Evolutionary conservation across 2,888 invertebrate species (phyloP), one percentile per base, ranked within the genome.

Genomic region (Entomobrya proxima): DNA sequence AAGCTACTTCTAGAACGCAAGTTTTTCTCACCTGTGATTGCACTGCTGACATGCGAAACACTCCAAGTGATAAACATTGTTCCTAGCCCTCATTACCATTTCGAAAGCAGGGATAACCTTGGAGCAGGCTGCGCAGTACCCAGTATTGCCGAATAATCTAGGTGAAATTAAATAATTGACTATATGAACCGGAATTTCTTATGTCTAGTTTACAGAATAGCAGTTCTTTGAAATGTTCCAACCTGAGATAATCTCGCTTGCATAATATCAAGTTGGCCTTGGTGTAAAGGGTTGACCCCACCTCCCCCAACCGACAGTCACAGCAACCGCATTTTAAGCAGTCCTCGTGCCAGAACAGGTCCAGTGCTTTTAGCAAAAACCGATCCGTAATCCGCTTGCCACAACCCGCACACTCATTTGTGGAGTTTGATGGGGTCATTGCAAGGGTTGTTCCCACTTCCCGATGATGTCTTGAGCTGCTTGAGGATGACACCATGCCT

Each of bases 11-110:
- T n/a, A 32, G 15, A 61, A 15, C n/a, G 7, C 40, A 47, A 47
- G n/a, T 47, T n/a, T 15, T 47, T 47, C 27, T 9, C 15, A 76
- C 76, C 76, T 55, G 58, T 98, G 98, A 92, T 97, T 98, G 93
- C 98, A 99, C 92, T 98, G 98, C 92, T 98, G 98, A 92, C 98
- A 98, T 77, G 98, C 98, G 92, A 98, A 98, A 93, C 98, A 98
- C 93, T 98, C 98, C 91, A 98, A 94, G 92, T 99, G 98, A 92
- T 98, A 99, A 87, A 98, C 98, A 91, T 98, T 98, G 92, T 96
- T 96, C 91, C 97, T 95, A 64, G 98, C 98, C 90, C 98, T 94
- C 98, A 99, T 99, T 90, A 98, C 98, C 98, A 98, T 98, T 93
- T 99, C 98, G 92, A 98, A 98, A 76, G 98, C 98, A 2, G 98